Evolutionary conservation across 1,140 invertebrate species (phyloP), one percentile per base, ranked within the genome.

Genomic region (Coenobita brevimanus): DNA sequence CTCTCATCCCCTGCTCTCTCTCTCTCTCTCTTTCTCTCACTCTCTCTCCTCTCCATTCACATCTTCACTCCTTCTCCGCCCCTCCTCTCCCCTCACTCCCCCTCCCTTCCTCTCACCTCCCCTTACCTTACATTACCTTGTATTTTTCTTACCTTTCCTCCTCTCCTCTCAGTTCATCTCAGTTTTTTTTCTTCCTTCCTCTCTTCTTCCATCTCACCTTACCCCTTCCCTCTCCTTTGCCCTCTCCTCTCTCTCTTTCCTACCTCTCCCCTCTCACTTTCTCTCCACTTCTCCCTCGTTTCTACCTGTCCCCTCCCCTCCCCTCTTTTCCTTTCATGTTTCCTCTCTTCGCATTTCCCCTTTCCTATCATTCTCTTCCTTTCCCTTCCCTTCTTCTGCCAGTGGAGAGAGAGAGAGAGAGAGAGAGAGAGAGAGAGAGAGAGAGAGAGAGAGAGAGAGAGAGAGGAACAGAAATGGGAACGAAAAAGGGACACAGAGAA

Each of bases 21-120:
- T 60, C 54, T 60, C 78, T 36, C 50, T 64, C 57, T 81, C 27
- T 60, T 30, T 81, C 30, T 60, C 24, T 60, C 30, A 30, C 50
- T 36, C 3, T 41, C n/a, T 24, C n/a, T 41, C n/a, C 10, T 3
- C 17, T 27, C 17, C 27, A n/a, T 17, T 15, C 41, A 27, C 69
- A 3, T 17, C 1, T 27, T 54, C 43, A 15, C 50, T 33, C 78
- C 17, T 27, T 69, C 3, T 36, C n/a, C 27, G 2, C 27, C n/a
- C 8, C n/a, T 36, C n/a, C 8, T 27, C 27, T 30, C 8, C n/a
- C 27, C n/a, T 27, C 24, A 2, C 67, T 33, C 36, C 36, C 36
- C 30, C 57, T 30, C 54, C 15, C 54, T 17, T 41, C 21, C 57
- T 33, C 54, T 36, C 54, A 17, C 57, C 24, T 17, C 21, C 78